Base-by-base conservation (phyloP, 2,888 invertebrate species). In the Orthosia gothica region DNA sequence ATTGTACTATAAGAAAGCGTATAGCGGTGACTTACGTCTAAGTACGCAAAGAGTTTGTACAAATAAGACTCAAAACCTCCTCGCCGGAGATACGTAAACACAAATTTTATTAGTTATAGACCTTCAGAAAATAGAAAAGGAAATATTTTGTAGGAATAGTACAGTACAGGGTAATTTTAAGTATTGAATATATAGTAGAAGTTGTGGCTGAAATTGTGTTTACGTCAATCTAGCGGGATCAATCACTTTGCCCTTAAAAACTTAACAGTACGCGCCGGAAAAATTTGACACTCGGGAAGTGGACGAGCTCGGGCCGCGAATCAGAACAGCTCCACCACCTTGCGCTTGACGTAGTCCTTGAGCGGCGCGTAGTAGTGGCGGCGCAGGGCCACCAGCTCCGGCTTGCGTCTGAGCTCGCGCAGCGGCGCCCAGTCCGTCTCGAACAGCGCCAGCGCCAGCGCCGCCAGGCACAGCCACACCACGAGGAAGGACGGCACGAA, bases 361-460 rank as follows among this genome's bases (percentile, higher is more conserved):
- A 98, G 96, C 40, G 99, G 98, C 89, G 98, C 97, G 94, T 99
- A 99, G 94, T 98, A 98, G 89, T 98, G 98, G 87, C 98, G 97
- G 79, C 98, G 97, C 73, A 99, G 97, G 65, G 98, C 97, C 54
- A 97, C 91, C 94, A 99, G 97, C 95, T 99, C 98, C 47, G 98
- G 98, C 90, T 98, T 97, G 90, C 98, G 97, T 77, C 98, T 97
- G 77, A 98, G 93, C 52, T 97, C 96, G 74, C 97, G 97, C 85
- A 98, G 97, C 0, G 98, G 92, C 71, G 98, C 97, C 91, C 97
- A 97, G 93, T 98, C 98, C 23, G 98, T 98, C 94, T 99, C 99
- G 94, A 98, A 97, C 72, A 98, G 96, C 50, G 98, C 92, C 18
- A 98, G 95, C 3, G 98, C 97, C 52, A 97, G 96, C 63, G 98